Percentiles rank a stretch among this genome's conserved stretches.
Evolutionary conservation across 2,888 invertebrate genomes (phyloP).

Genomic region (Platerodrilus igneus): DNA sequence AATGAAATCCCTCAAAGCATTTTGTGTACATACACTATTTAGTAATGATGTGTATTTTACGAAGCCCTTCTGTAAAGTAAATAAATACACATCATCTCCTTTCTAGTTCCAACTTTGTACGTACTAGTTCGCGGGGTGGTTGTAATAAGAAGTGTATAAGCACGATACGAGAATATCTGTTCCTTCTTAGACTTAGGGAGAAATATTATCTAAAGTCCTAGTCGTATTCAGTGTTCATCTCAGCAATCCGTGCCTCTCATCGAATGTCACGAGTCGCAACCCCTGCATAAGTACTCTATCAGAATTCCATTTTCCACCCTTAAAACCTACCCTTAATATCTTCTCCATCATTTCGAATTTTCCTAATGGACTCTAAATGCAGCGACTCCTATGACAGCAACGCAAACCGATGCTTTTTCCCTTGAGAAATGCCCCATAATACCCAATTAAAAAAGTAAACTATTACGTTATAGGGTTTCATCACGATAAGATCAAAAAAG

Average conservation of each 20-base stretch:
- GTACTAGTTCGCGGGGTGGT: conserved; percentile 21
- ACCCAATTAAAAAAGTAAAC: conserved; percentile 46
- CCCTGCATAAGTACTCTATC: conserved; percentile 34
- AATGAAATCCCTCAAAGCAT: conserved; percentile 3
- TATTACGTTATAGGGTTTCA: conserved; percentile 40
- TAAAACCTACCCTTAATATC: conserved; percentile 36
- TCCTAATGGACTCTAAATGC: conserved; percentile 47
- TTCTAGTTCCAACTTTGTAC: conserved; percentile 13
- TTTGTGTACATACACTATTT: conserved; percentile 9
- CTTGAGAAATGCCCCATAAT: conserved; percentile 30
- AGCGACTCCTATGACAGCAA: conserved; percentile 42
- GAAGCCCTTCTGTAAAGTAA: conserved; percentile 14
- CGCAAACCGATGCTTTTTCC: conserved; percentile 32
- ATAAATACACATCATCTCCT: conserved; percentile 19
- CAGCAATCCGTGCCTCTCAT: conserved; percentile 38
- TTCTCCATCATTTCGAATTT: conserved; percentile 41
- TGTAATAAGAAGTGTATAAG: conserved; percentile 31
- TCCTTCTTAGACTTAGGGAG: conserved; percentile 23
- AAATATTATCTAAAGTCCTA: conserved; percentile 30
- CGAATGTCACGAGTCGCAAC: conserved; percentile 41
- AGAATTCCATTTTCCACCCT: conserved; percentile 36
- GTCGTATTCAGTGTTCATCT: conserved; percentile 36
- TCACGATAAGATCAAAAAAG: too few species aligned
- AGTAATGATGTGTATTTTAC: conserved; percentile 14
- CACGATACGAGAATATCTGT: conserved; percentile 23